Evolutionary conservation across 2,113 vertebrate genomes (phyloP), one percentile per base, ranked within the genome.

Genomic region (Monopterus albus): DNA sequence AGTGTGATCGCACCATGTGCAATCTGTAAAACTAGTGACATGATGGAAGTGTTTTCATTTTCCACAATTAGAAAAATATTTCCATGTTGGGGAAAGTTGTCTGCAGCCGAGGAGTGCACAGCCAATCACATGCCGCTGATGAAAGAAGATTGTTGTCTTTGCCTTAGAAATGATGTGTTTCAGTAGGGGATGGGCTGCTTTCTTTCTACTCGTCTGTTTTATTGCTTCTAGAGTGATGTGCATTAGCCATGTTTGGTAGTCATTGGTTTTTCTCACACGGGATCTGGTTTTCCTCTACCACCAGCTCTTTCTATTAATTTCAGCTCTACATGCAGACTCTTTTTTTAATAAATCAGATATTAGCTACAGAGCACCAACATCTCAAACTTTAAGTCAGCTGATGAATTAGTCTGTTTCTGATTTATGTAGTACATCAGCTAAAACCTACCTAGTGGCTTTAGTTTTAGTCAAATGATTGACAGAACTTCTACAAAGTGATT

Each of bases 1-100:
- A 58, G 53, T 65, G 52, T 20, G 46, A 63, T 77, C 45, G n/a
- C 59, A 42, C 36, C 45, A 26, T 2, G 11, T 31, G 43, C 33
- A 49, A 39, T 25, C 18, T 50, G 53, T 40, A 18, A 49, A 40
- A 42, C 25, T 36, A 42, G 17, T 11, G 20, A 17, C n/a, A 18
- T 25, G 15, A 45, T 28, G 11, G 12, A 62, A 35, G 56, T 10
- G 26, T 28, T 43, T 51, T 11, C 2, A 35, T 36, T 52, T 52
- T 33, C 18, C 25, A 33, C n/a, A 11, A 15, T 26, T 29, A 28
- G 39, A 23, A 39, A 31, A 20, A 51, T 17, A 33, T 50, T 31
- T 3, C 25, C 0, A 1, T 31, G 36, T 40, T 28, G 38, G 23
- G 17, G 28, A 21, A 10, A n/a, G n/a, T 23, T 4, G 2, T 1